These are phyloP conservation scores for Paedocypris sp. DNA, from an alignment of 2,113 vertebrate species.

Conservation along the genomic window DNA sequence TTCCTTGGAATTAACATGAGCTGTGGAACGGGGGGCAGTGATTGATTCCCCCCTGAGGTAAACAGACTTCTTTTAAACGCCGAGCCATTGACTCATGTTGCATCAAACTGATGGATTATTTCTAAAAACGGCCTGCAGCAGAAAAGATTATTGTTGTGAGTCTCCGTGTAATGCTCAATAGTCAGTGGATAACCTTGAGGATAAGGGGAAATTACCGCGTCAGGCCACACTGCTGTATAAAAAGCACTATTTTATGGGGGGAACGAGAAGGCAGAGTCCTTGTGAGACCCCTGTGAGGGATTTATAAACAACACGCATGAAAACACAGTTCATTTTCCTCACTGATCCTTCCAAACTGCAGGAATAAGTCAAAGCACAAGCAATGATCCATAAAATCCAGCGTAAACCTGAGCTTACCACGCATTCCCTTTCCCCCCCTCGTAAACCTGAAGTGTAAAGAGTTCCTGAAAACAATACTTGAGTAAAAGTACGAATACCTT, in stretches of 20 bases:
- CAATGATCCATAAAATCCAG: too few relatives aligned
- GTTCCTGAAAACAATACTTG: too few relatives aligned
- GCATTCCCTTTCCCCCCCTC: too few relatives aligned
- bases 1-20: not conserved
- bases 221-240: not conserved
- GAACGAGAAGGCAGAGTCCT: not conserved
- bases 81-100: not conserved
- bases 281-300: not conserved
- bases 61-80: not conserved
- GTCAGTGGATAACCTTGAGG: not conserved
- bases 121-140: not conserved
- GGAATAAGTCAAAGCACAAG: too few relatives aligned
- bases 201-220: not conserved
- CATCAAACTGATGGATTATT: not conserved
- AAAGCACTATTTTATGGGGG: not conserved
- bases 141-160: not conserved
- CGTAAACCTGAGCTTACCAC: too few relatives aligned
- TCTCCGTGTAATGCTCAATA: not conserved
- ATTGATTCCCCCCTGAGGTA: not conserved
- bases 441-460: too few relatives aligned
- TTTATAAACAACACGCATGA: not conserved
- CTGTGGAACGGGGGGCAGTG: not conserved
- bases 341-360: too few relatives aligned
- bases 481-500: too few relatives aligned
- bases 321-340: too few relatives aligned